Base-by-base conservation (phyloP, 2,113 vertebrate species). In the Alosa alosa region DNA sequence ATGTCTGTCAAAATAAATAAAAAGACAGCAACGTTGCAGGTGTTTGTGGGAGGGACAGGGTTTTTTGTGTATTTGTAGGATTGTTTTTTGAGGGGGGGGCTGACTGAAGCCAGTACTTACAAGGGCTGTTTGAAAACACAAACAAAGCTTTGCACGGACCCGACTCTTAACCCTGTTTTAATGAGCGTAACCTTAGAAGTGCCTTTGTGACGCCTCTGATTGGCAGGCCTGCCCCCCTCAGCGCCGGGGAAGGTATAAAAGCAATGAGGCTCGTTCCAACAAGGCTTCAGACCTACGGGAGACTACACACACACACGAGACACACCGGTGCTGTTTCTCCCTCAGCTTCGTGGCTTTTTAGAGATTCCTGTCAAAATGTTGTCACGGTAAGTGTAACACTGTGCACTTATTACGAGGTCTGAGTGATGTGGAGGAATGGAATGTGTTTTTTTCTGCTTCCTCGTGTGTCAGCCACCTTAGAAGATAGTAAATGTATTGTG, bases 101-200 rank as follows among this genome's bases (percentile, higher is more conserved):
- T 11, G 25, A 18, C 20, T n/a, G 31, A 44, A 6, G 81, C 68
- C 41, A 47, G 57, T 60, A 81, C 81, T 84, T 86, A 88, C 83
- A 88, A 84, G 82, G 57, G 55, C 81, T 90, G 81, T 89, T 89
- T 86, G 82, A 64, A 86, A 90, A 88, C 84, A 91, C 83, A 88
- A 89, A 88, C 88, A 90, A 90, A 81, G 60, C 55, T 47, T 72
- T 44, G 81, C 75, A 83, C 10, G 36, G 36, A 75, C 89, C 60
- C 46, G 25, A 36, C 82, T 89, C 86, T 86, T 90, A 89, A 90
- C 89, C 84, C 90, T 88, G 81, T 90, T 92, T 88, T 90, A 90
- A 92, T 90, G 82, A 89, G 86, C 86, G 84, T 88, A 90, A 87
- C 86, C 47, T 87, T 83, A 89, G 87, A 87, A 44, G 81, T 84